These are phyloP conservation scores for Ardeotis arabs DNA, from an alignment of 2,113 vertebrate species.

Conservation along the genomic window DNA sequence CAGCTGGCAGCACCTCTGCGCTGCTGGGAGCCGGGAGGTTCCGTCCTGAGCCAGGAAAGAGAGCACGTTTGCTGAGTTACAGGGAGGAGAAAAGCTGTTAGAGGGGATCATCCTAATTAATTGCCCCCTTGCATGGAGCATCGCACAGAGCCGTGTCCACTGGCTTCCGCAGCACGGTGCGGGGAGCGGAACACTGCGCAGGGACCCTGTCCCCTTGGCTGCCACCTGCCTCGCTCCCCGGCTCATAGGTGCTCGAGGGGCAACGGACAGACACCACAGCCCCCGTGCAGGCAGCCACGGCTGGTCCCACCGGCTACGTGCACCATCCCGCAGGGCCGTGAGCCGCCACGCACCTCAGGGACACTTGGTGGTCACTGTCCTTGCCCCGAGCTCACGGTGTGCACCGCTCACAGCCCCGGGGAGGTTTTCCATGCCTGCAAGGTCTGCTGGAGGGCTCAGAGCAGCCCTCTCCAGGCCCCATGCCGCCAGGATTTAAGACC, in stretches of 20 bases:
- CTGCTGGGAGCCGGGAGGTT: background rate
- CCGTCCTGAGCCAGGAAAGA: background rate
- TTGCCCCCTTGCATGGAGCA: background rate
- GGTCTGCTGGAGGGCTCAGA: background rate
- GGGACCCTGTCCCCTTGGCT: background rate
- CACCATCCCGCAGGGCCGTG: accelerated
- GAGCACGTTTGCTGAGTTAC: background rate
- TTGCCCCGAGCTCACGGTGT: accelerated
- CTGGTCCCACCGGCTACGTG: accelerated
- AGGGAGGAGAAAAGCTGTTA: background rate
- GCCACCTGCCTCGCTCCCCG: background rate
- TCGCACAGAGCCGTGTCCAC: accelerated
- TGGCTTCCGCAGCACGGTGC: accelerated
- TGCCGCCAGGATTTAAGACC: background rate
- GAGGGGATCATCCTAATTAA: background rate
- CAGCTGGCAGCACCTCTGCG: background rate
- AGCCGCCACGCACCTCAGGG: background rate
- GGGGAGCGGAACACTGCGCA: accelerated
- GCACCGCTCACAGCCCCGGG: accelerated
- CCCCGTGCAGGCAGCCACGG: background rate
- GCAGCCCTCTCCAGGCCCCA: background rate
- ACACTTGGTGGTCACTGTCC: background rate
- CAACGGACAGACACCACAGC: background rate
- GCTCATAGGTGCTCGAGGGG: background rate
- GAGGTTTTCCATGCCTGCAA: accelerated